phyloP scores from a whole-genome alignment of 2,888 invertebrate genomes.

The Rhaphigaster nebulosa region DNA sequence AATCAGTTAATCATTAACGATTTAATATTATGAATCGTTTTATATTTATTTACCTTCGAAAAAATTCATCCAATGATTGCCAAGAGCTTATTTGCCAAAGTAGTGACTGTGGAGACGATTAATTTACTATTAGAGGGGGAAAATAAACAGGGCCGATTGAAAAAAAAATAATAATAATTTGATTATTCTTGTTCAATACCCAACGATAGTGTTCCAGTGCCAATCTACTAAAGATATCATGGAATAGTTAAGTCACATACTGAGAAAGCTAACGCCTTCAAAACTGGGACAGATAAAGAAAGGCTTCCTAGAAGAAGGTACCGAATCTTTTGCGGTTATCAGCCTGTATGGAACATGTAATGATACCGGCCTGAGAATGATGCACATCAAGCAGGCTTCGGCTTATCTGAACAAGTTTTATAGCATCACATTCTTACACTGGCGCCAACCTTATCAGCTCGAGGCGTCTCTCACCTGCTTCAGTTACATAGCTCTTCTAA shows the following conservation, averaged over 20 bases:
- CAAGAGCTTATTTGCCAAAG: too few relatives aligned
- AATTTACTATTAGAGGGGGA: not conserved
- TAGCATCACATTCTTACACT: constrained; percentile 52
- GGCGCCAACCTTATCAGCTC: constrained; percentile 47
- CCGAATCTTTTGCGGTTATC: constrained; percentile 26
- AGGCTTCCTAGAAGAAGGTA: not conserved
- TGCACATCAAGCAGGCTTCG: constrained; percentile 26
- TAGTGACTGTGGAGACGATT: too few relatives aligned
- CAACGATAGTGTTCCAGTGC: not conserved
- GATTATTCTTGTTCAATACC: not conserved
- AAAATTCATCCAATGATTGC: too few relatives aligned
- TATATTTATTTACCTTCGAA: too few relatives aligned
- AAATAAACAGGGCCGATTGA: not conserved
- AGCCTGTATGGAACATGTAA: constrained; percentile 16
- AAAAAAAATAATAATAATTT: not conserved
- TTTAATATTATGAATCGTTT: too few relatives aligned
- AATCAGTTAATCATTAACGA: too few relatives aligned
- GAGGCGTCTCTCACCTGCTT: constrained; percentile 34
- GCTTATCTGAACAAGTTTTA: constrained; percentile 47
- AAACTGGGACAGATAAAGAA: constrained; percentile 36
- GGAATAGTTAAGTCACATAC: constrained; percentile 1
- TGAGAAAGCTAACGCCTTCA: constrained; percentile 5
- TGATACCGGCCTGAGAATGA: constrained; percentile 33
- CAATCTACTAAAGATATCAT: not conserved
- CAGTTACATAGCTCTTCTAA: not conserved